These are phyloP conservation scores for Ibycter americanus DNA, from an alignment of 2,797 vertebrate species.

Conservation along the genomic window DNA sequence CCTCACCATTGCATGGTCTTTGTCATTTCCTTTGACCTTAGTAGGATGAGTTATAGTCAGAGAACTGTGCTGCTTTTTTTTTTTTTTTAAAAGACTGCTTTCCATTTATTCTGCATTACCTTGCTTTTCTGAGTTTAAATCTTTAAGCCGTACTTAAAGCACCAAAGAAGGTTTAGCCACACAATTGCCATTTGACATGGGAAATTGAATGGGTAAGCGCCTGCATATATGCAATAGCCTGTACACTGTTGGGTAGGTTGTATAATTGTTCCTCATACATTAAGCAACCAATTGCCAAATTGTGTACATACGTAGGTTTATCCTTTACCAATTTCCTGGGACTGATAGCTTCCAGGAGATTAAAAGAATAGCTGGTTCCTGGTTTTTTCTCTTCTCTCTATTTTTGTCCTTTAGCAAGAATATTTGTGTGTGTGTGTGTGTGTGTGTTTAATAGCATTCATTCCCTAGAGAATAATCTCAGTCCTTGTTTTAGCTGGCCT, in stretches of 20 bases:
- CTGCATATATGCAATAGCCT: background rate
- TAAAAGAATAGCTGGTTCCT: conserved; percentile 51
- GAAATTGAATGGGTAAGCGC: conserved; percentile 5
- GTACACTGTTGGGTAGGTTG: background rate
- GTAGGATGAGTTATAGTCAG: background rate
- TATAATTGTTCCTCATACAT: conserved; percentile 10
- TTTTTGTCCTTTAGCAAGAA: conserved; percentile 61
- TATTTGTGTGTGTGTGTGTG: background rate
- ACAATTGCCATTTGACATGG: background rate
- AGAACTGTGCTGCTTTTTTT: background rate
- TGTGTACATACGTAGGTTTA: conserved; percentile 39
- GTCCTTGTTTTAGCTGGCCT: conserved; percentile 74
- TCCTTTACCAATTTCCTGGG: conserved; percentile 45
- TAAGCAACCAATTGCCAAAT: background rate
- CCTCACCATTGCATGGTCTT: background rate
- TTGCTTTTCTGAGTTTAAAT: conserved; percentile 5
- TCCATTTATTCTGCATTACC: conserved; percentile 15
- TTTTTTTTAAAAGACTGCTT: background rate
- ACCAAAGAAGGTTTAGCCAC: conserved; percentile 3
- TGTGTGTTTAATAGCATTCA: conserved; percentile 59
- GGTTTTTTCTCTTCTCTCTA: conserved; percentile 42
- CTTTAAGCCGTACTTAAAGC: background rate
- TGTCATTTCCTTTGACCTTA: background rate
- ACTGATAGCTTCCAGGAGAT: conserved; percentile 32
- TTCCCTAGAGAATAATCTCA: conserved; percentile 76